Conservation (phyloP, 2,797 vertebrate genomes). For the Lindbergichthys nudifrons region DNA sequence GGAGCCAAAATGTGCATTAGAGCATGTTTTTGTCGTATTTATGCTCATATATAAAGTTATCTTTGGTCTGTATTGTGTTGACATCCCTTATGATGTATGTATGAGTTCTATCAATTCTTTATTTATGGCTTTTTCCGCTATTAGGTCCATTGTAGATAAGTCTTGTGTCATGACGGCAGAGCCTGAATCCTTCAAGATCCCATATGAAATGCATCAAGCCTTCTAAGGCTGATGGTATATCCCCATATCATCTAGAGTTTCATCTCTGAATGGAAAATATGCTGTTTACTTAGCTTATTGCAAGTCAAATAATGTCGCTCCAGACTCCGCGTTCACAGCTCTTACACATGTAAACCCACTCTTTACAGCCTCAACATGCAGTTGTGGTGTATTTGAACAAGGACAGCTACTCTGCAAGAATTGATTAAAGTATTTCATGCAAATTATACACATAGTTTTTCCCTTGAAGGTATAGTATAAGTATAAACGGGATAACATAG, state of each 20-base stretch:
- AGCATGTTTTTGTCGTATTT: conserved; percentile 38
- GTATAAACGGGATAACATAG: not conserved
- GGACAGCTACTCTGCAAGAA: conserved; percentile 8
- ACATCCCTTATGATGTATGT: conserved; percentile 28
- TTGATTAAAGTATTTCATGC: conserved; percentile 6
- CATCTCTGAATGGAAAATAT: not conserved
- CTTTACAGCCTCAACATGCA: not conserved
- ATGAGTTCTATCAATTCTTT: conserved; percentile 65
- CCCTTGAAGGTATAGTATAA: not conserved
- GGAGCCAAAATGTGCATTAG: conserved; percentile 43
- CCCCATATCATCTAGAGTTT: not conserved
- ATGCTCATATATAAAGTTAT: conserved; percentile 30
- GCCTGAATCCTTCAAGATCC: not conserved
- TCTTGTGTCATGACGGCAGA: conserved; percentile 6
- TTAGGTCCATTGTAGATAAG: conserved; percentile 27
- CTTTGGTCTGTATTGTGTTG: conserved; percentile 42
- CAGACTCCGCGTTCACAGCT: conserved; percentile 4
- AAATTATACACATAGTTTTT: not conserved
- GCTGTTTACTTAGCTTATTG: not conserved
- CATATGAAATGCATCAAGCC: not conserved
- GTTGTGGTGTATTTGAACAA: conserved; percentile 28
- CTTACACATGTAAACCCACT: conserved; percentile 14
- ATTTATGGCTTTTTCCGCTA: conserved; percentile 42
- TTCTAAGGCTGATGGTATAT: not conserved
- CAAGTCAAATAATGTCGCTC: not conserved